Evolutionary conservation across 2,113 vertebrate species (phyloP), one percentile per base, ranked within the genome.

Genomic region (Shinisaurus crocodilurus): DNA sequence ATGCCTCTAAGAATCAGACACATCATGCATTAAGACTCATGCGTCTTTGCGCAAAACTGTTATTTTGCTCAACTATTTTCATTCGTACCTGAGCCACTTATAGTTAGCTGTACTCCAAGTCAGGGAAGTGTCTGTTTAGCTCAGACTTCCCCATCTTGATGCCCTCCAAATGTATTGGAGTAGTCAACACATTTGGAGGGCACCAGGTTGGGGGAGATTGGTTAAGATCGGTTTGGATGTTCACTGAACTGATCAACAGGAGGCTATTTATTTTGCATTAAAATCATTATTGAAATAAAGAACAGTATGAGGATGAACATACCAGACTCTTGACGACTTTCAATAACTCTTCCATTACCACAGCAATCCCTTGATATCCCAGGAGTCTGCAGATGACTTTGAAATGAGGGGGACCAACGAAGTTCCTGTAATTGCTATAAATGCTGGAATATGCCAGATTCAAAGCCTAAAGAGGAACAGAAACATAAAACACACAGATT

Each of bases 291-390:
- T 32, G 29, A 27, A 93, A 57, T 6, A 86, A 60, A 23, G 45
- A 43, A 54, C 79, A 9, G 2, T 87, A 34, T 79, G 75, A 74
- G 34, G 84, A 70, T 43, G 67, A 75, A 92, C 97, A 86, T 97
- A 98, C 98, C 98, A 98, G 95, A 93, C 98, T 98, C 96, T 98
- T 98, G 89, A 98, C 98, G 5, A 98, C 98, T 95, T 98, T 98
- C 92, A 98, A 96, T 91, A 98, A 92, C 90, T 98, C 98, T 67
- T 98, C 98, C 98, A 98, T 98, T 90, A 98, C 98, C 77, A 98
- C 98, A 0, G 98, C 98, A 25, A 98, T 98, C 40, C 98, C 98
- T 95, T 98, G 98, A 91, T 98, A 98, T 32, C 98, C 98, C 3
- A 98, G 96, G 72, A 98, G 98, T 86, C 98, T 95, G 95, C 98